These are phyloP conservation scores for Drosophila subpulchrella DNA, from an alignment of 1,140 invertebrate species.

Conservation along the genomic window DNA sequence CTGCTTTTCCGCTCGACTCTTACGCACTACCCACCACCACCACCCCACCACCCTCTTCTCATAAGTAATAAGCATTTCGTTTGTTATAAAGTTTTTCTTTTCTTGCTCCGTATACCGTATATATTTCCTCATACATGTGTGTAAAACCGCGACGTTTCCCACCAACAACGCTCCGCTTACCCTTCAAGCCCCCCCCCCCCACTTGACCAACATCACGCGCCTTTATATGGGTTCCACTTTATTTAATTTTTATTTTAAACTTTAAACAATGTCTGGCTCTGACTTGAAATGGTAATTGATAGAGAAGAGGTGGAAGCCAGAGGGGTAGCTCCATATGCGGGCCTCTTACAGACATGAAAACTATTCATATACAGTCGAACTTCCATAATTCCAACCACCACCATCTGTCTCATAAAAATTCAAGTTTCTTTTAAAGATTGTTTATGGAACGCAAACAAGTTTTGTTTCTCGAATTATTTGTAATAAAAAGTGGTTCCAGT, in stretches of 20 bases:
- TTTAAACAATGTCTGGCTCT: conserved; percentile 70
- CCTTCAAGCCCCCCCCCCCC: neutral
- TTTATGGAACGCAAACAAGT: conserved; percentile 42
- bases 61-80: conserved; percentile 54
- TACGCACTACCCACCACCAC: conserved; percentile 24
- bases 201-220: conserved; percentile 33
- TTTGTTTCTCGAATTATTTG: conserved; percentile 32
- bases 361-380: conserved; percentile 37
- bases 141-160: conserved; percentile 43
- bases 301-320: conserved; percentile 20
- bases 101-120: conserved; percentile 26
- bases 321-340: conserved; percentile 63
- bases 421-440: conserved; percentile 41
- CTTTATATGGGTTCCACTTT: conserved; percentile 79
- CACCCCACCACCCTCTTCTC: conserved; percentile 33
- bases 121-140: conserved; percentile 59
- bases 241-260: conserved; percentile 78
- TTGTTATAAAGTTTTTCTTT: conserved; percentile 57
- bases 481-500: conserved; percentile 20
- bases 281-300: conserved; percentile 68
- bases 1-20: conserved; percentile 52
- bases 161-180: conserved; percentile 12
- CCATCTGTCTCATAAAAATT: conserved; percentile 31
- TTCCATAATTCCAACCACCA: conserved; percentile 28
- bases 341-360: conserved; percentile 52